Evolutionary conservation across 2,888 invertebrate species (phyloP).

Genomic region (Clanis bilineata): DNA sequence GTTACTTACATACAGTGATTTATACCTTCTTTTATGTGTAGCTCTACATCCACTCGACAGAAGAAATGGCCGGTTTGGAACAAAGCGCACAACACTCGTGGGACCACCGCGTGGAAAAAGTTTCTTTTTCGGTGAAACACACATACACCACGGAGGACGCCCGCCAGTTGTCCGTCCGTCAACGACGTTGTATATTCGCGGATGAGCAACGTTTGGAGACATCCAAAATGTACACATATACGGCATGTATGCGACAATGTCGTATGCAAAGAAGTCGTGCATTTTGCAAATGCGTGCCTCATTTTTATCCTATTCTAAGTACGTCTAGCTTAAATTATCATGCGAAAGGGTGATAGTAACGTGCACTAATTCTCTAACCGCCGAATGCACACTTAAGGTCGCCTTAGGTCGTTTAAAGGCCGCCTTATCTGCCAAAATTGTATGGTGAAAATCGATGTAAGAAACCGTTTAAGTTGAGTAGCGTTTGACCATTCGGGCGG

Average conservation of each 20-base stretch:
- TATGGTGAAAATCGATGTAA: too few relatives aligned
- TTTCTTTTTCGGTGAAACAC: conserved; percentile 87
- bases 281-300: conserved; percentile 87
- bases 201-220: conserved; percentile 85
- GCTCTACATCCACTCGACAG: conserved; percentile 86
- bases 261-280: conserved; percentile 85
- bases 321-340: too few relatives aligned
- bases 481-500: too few relatives aligned
- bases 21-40: conserved; percentile 31
- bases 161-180: conserved; percentile 84
- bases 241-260: conserved; percentile 88
- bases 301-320: conserved; percentile 85
- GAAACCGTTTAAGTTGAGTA: too few relatives aligned
- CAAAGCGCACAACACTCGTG: conserved; percentile 87
- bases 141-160: conserved; percentile 90
- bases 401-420: too few relatives aligned
- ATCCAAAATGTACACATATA: conserved; percentile 85
- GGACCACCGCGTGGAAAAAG: conserved; percentile 83
- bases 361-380: too few relatives aligned
- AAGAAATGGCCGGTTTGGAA: conserved; percentile 87
- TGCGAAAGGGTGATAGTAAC: too few relatives aligned
- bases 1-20: too few relatives aligned
- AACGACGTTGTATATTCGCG: conserved; percentile 87
- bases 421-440: too few relatives aligned
- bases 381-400: too few relatives aligned